Conservation (phyloP, 2,797 vertebrate species). For the Sebastes baramenuke region DNA sequence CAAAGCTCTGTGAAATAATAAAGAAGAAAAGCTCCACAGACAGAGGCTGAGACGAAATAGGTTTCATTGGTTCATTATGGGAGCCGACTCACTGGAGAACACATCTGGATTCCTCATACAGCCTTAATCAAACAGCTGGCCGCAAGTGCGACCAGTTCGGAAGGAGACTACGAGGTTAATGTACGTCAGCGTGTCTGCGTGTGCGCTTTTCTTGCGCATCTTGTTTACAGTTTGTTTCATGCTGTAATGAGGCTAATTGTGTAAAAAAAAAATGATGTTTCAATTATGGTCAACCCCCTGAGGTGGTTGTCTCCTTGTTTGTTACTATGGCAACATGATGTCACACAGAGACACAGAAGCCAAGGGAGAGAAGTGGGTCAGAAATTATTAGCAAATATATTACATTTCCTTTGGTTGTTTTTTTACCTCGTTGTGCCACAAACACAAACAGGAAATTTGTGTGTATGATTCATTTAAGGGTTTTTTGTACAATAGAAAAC, state of each 20-base stretch:
- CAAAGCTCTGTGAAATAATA: constrained; percentile 61
- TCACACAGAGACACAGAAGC: constrained; percentile 3
- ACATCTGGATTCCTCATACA: constrained; percentile 76
- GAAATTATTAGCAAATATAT: constrained; percentile 15
- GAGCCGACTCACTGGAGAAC: constrained; percentile 48
- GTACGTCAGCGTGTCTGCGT: neutral
- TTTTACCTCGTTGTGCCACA: neutral
- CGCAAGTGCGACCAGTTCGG: neutral
- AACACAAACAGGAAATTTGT: neutral
- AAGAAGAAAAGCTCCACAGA: constrained; percentile 63
- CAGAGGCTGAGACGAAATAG: constrained; percentile 55
- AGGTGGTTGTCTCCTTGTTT: constrained; percentile 2
- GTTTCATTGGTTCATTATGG: constrained; percentile 68
- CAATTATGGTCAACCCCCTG: neutral
- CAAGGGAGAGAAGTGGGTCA: constrained; percentile 25
- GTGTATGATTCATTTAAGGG: neutral
- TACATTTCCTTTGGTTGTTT: constrained; percentile 9
- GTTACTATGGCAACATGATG: constrained; percentile 49
- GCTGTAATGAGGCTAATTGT: neutral
- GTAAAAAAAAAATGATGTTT: neutral
- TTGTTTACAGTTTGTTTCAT: neutral
- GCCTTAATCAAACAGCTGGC: constrained; percentile 68
- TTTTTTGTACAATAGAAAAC: neutral
- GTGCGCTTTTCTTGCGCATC: neutral
- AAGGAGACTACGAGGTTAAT: constrained; percentile 17